Base-by-base conservation (phyloP, 35 echinoderm and acorn worm genomes). In the Nesometra sesokonis region DNA sequence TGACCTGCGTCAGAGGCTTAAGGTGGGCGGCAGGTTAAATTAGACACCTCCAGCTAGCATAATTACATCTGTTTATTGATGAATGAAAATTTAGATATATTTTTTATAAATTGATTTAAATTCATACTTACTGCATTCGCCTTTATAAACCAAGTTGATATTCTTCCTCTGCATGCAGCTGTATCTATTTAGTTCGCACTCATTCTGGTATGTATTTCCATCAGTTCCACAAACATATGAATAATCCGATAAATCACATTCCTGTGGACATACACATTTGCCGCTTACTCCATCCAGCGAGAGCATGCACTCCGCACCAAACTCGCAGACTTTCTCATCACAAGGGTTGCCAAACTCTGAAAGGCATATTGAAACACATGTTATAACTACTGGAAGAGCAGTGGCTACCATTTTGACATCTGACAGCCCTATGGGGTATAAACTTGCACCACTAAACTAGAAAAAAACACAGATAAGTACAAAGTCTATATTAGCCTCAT, bases 121-220 rank as follows among this genome's bases (percentile, higher is more conserved):
- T 43, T 43, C 4, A 15, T 77, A 91, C 90, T 91, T 88, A 99
- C 96, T 90, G 85, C 96, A 99, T 46, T 35, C 31, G 17, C 96
- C 96, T 27, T 99, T 34, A 77, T 78, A 88, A 5, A 88, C 43
- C 30, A 94, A n/a, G 34, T 84, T 86, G 77, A 94, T 77, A 29
- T 88, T 77, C 31, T 36, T 88, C 82, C 88, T 89, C 33, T 88
- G 78, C 35, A 80, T 33, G 36, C 96, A 99, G 78, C 67, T 77
- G 3, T 52, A 82, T 33, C 36, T 30, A 2, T 4, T 79, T 35
- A 99, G 33, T 77, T 90, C 85, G 80, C 96, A 99, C 30, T 90
- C 77, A 85, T 94, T 99, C 0, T 32, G 13, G 43, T 99, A 92
- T 76, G 84, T 84, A n/a, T 43, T 76, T 23, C 92, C 95, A 35